Percentiles rank a stretch among this genome's conserved stretches.
phyloP scores from a whole-genome alignment of 1,140 invertebrate species.

The Megalopta genalis region DNA sequence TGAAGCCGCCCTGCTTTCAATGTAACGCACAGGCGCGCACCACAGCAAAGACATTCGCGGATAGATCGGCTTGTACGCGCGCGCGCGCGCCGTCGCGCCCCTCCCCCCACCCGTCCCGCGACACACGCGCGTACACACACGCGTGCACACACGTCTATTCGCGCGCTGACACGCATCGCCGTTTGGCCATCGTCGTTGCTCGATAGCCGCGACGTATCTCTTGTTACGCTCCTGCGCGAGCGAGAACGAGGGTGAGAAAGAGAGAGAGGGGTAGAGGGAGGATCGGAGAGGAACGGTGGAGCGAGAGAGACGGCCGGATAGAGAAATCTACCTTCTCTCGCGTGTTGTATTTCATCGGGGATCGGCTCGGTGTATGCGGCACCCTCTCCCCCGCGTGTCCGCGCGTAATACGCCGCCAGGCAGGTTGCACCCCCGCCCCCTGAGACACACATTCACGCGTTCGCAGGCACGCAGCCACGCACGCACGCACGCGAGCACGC shows the following conservation, averaged over 20 bases:
- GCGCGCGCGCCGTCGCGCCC: background rate
- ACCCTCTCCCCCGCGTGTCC: background rate
- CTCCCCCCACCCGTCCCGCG: too few relatives aligned
- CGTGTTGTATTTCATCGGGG: constrained; percentile 40
- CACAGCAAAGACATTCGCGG: constrained; percentile 19
- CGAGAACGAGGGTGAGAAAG: background rate
- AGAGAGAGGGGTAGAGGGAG: too few relatives aligned
- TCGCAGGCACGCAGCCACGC: background rate
- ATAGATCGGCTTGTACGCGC: constrained; percentile 19
- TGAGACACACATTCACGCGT: too few relatives aligned
- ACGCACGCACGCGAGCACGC: background rate
- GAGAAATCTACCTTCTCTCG: background rate
- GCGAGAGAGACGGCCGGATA: too few relatives aligned
- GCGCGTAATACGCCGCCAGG: background rate
- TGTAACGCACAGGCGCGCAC: constrained; percentile 59
- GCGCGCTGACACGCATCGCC: background rate
- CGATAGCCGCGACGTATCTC: constrained; percentile 42
- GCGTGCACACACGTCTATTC: too few relatives aligned
- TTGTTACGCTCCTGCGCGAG: constrained; percentile 33
- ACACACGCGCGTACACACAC: too few relatives aligned
- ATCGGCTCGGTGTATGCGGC: too few relatives aligned
- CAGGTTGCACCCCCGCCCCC: too few relatives aligned
- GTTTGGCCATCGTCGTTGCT: background rate
- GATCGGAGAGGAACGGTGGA: too few relatives aligned
- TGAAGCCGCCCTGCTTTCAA: constrained; percentile 74